Evolutionary conservation across 2,797 vertebrate species (phyloP).

Genomic region (Thunnus albacares): DNA sequence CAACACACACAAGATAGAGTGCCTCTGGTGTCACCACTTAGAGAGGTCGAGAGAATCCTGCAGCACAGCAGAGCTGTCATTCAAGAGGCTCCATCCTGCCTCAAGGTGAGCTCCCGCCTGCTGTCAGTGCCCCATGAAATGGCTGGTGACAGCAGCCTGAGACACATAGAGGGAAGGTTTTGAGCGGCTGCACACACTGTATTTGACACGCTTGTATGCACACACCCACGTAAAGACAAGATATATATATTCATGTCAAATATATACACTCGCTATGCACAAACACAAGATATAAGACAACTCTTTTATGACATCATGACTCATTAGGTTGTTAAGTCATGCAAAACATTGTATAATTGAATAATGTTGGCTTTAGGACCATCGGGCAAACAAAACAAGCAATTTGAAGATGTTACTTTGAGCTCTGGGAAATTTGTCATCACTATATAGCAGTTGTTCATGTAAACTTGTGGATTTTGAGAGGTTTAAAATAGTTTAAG

Average conservation of each 20-base stretch:
- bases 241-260: slow-evolving; percentile 1
- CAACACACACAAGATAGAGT: slow-evolving; percentile 53
- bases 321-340: neutral
- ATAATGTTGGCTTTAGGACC: neutral
- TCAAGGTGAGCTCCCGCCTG: slow-evolving; percentile 82
- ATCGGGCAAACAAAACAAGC: neutral
- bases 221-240: neutral
- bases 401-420: neutral
- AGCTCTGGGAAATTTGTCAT: neutral
- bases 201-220: neutral
- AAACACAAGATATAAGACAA: neutral
- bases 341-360: neutral
- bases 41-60: slow-evolving; percentile 76
- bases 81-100: slow-evolving; percentile 78
- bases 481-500: neutral
- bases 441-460: neutral
- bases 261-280: neutral
- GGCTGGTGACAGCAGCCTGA: slow-evolving; percentile 70
- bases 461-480: neutral
- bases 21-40: slow-evolving; percentile 76
- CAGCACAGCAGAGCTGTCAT: slow-evolving; percentile 78
- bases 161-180: slow-evolving; percentile 44
- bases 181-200: slow-evolving; percentile 18
- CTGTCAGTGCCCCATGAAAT: slow-evolving; percentile 70
- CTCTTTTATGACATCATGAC: neutral